Evolutionary conservation across 2,113 vertebrate species (phyloP).

Genomic region (Meles meles): DNA sequence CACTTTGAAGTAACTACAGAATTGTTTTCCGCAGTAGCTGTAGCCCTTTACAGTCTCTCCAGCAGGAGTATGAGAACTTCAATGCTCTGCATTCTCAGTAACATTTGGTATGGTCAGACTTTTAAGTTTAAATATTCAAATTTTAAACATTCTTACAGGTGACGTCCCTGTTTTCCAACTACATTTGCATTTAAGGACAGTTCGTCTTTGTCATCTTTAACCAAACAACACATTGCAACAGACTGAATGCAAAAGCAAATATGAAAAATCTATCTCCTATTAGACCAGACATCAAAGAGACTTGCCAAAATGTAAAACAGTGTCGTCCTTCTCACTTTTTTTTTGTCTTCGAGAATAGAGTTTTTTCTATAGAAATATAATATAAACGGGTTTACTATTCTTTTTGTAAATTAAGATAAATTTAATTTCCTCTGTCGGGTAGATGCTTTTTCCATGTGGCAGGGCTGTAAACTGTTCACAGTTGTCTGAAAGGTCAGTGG

Average conservation of each 20-base stretch:
- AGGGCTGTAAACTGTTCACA: slow-evolving; percentile 79
- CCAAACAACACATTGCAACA: not conserved
- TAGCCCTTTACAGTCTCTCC: not conserved
- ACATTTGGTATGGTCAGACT: not conserved
- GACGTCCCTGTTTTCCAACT: not conserved
- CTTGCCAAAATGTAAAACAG: not conserved
- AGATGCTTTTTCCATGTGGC: slow-evolving; percentile 84
- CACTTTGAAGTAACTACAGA: not conserved
- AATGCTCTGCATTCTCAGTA: not conserved
- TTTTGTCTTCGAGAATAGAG: not conserved
- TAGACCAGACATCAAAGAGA: not conserved
- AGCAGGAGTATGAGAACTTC: not conserved
- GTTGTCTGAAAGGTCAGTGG: slow-evolving; percentile 76
- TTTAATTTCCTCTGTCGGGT: slow-evolving; percentile 66
- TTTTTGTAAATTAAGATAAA: not conserved
- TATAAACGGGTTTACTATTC: not conserved
- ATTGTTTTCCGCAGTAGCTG: not conserved
- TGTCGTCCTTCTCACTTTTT: not conserved
- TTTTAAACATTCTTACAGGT: not conserved
- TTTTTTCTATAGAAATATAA: not conserved
- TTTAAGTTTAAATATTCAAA: not conserved
- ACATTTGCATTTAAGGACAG: not conserved
- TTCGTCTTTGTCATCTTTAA: not conserved
- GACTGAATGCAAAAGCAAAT: not conserved
- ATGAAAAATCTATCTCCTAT: not conserved